Conservation (phyloP, 2,888 invertebrate genomes). For the Agriotes lineatus region DNA sequence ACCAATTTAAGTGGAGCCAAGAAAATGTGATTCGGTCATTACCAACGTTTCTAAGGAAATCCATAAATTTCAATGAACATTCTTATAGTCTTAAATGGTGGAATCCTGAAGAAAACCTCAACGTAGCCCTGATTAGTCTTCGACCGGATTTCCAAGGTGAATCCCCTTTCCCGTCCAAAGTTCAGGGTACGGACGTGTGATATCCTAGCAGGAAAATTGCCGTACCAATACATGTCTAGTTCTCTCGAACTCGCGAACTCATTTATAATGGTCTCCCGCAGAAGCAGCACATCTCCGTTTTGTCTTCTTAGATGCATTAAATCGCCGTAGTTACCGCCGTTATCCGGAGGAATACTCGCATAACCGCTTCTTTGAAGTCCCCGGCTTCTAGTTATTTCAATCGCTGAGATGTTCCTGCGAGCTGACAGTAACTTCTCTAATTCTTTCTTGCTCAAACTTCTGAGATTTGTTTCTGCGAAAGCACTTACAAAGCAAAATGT, state of each 20-base stretch:
- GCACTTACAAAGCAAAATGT: not conserved
- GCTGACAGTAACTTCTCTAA: conserved; percentile 14
- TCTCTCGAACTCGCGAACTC: conserved; percentile 25
- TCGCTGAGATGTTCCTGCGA: conserved; percentile 2
- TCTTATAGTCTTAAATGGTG: conserved; percentile 24
- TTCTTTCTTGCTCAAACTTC: conserved; percentile 5
- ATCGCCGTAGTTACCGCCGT: conserved; percentile 38
- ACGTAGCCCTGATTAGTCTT: conserved; percentile 16
- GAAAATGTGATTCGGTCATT: too few relatives aligned
- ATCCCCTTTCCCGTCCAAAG: conserved; percentile 36
- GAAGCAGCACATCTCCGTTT: conserved; percentile 30
- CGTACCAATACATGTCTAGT: conserved; percentile 32
- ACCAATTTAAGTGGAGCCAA: too few relatives aligned
- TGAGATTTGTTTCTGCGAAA: not conserved
- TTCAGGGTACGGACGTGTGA: conserved; percentile 31
- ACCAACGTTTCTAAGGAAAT: too few relatives aligned
- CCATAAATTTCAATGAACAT: conserved; percentile 32
- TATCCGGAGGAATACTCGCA: conserved; percentile 25
- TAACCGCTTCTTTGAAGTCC: conserved; percentile 1
- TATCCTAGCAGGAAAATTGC: conserved; percentile 25
- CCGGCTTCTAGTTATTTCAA: conserved; percentile 2
- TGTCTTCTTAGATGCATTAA: conserved; percentile 17
- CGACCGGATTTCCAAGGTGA: conserved; percentile 11
- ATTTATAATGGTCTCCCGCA: conserved; percentile 33
- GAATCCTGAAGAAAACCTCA: conserved; percentile 23